Evolutionary conservation across 2,797 vertebrate species (phyloP).

Genomic region (Lagocephalus sceleratus): DNA sequence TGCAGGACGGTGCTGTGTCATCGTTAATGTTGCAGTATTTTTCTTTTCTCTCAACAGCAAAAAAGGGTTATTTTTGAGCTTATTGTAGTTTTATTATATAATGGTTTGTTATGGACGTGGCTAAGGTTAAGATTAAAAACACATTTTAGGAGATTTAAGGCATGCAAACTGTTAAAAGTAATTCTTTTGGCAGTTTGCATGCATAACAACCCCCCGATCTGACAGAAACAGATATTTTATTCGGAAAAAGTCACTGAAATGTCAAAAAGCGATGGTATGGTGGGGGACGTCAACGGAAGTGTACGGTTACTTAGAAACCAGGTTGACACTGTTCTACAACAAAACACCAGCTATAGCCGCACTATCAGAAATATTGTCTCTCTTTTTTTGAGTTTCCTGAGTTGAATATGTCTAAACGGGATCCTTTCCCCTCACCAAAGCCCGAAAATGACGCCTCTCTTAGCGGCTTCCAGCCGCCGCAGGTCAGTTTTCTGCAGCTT

Average conservation of each 20-base stretch:
- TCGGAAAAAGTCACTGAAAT: not conserved
- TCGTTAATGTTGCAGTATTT: not conserved
- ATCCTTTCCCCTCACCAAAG: constrained; percentile 67
- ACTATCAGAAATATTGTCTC: not conserved
- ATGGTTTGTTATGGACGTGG: no score
- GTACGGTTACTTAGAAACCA: constrained; percentile 56
- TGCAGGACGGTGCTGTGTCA: not conserved
- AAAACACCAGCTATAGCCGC: not conserved
- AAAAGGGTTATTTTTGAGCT: no score
- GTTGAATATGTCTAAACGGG: constrained; percentile 50
- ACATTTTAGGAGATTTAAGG: no score
- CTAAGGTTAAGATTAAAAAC: no score
- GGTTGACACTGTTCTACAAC: constrained; percentile 5
- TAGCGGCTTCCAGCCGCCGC: constrained; percentile 47
- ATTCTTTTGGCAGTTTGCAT: no score
- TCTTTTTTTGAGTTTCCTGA: not conserved
- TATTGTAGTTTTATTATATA: no score
- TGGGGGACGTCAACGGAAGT: constrained; percentile 17
- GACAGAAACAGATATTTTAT: not conserved
- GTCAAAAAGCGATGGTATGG: no score
- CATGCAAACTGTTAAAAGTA: no score
- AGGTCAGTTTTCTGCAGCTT: constrained; percentile 58
- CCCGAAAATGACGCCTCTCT: constrained; percentile 67
- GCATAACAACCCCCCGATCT: no score
- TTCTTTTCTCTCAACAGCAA: not conserved